Evolutionary conservation across 2,113 vertebrate species (phyloP).

Genomic region (Corvus moneduloides): DNA sequence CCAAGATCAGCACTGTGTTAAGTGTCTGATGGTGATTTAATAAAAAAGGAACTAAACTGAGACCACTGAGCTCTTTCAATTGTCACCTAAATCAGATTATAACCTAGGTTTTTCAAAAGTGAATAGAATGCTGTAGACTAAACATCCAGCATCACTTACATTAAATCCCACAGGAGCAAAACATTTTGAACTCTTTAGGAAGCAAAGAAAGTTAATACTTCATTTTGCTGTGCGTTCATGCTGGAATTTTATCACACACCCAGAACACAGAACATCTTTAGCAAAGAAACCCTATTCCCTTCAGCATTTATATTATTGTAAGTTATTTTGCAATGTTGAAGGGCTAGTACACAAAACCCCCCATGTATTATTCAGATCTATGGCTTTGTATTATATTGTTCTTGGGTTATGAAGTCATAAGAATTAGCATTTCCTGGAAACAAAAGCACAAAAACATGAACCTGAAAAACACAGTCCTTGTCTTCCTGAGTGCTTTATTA

Average conservation of each 20-base stretch:
- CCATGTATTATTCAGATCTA: background rate
- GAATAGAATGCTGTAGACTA: background rate
- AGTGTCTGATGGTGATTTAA: background rate
- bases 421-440: background rate
- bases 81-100: conserved; percentile 46
- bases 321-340: background rate
- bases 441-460: background rate
- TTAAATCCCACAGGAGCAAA: background rate
- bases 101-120: conserved; percentile 1
- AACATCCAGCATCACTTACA: conserved; percentile 13
- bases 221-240: background rate
- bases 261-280: background rate
- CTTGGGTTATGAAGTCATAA: background rate
- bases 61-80: background rate
- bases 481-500: background rate
- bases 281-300: background rate
- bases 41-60: background rate
- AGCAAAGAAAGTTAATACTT: conserved; percentile 19
- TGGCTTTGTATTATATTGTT: background rate
- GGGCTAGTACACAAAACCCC: background rate
- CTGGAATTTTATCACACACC: background rate
- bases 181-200: background rate
- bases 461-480: background rate
- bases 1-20: background rate
- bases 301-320: background rate